phyloP scores from a whole-genome alignment of 2,888 invertebrate species.

The Laspeyria flexula region DNA sequence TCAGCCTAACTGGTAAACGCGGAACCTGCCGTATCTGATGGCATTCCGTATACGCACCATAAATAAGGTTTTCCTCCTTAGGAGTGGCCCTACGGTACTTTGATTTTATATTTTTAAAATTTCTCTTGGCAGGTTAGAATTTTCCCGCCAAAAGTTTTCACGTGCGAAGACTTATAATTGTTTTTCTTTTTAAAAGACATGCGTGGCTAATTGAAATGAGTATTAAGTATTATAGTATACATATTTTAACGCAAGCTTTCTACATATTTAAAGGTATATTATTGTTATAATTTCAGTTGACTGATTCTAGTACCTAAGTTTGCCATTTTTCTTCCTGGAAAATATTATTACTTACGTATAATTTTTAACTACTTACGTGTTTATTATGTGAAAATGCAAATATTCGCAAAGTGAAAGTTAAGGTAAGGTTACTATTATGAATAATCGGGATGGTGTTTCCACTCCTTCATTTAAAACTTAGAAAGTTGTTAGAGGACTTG shows the following conservation, averaged over 20 bases:
- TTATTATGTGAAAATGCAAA: no score
- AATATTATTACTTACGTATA: no score
- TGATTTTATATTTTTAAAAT: constrained; percentile 6
- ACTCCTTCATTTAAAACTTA: constrained; percentile 46
- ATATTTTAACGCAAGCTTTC: no score
- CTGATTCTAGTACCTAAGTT: neutral
- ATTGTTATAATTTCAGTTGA: no score
- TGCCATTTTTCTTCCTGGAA: neutral
- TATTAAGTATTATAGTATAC: no score
- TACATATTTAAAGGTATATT: no score
- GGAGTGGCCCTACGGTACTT: constrained; percentile 13
- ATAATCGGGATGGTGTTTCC: constrained; percentile 65
- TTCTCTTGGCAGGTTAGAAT: constrained; percentile 7
- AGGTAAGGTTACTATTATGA: no score
- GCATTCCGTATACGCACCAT: constrained; percentile 26
- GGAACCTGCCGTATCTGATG: constrained; percentile 39
- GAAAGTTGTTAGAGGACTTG: constrained; percentile 43
- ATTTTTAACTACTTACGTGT: no score
- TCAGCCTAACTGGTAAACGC: constrained; percentile 38
- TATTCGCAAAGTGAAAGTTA: no score
- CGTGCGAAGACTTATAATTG: no score
- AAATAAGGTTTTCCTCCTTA: constrained; percentile 33
- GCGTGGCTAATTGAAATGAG: no score
- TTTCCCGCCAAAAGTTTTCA: neutral
- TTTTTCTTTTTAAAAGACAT: no score